These are phyloP conservation scores for Ctenopoma multispine DNA, from an alignment of 2,797 vertebrate species.

Conservation along the genomic window DNA sequence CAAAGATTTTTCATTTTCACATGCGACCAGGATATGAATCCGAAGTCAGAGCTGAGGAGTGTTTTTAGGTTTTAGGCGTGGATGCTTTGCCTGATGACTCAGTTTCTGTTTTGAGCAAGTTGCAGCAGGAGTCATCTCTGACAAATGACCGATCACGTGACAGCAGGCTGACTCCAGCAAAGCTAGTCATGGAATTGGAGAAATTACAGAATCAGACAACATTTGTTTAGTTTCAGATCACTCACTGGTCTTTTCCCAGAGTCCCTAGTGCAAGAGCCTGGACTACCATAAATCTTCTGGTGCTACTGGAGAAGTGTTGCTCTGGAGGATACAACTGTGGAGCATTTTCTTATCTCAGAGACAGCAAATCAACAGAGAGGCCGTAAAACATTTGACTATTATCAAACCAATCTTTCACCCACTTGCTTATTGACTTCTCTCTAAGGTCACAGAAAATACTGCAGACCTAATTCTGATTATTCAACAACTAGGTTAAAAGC, in stretches of 20 bases:
- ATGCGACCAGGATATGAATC: slow-evolving; percentile 27
- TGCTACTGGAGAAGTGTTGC: slow-evolving; percentile 19
- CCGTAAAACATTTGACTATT: slow-evolving; percentile 19
- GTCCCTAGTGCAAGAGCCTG: neutral
- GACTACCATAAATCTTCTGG: slow-evolving; percentile 14
- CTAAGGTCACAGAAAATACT: slow-evolving; percentile 11
- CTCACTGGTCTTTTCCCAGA: slow-evolving; percentile 12
- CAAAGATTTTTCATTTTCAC: neutral
- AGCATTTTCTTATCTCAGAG: slow-evolving; percentile 27
- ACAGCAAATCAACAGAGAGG: slow-evolving; percentile 45
- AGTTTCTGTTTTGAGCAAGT: slow-evolving; percentile 49
- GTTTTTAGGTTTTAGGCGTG: slow-evolving; percentile 9
- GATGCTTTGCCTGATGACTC: slow-evolving; percentile 45
- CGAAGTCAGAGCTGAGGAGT: slow-evolving; percentile 12
- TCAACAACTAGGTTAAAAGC: slow-evolving; percentile 47
- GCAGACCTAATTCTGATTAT: slow-evolving; percentile 24
- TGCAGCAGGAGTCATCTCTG: slow-evolving; percentile 37
- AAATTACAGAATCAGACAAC: slow-evolving; percentile 36
- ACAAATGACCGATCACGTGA: slow-evolving; percentile 60
- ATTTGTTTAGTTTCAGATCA: slow-evolving; percentile 33
- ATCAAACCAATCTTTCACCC: slow-evolving; percentile 14
- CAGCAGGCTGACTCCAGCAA: slow-evolving; percentile 28
- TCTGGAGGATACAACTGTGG: slow-evolving; percentile 33
- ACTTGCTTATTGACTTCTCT: slow-evolving; percentile 7
- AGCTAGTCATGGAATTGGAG: slow-evolving; percentile 29